A percentile compares a stretch with the other conserved stretches of the same genome.
phyloP scores from a whole-genome alignment of 2,797 vertebrate species.

The Microctenopoma lineatum region DNA sequence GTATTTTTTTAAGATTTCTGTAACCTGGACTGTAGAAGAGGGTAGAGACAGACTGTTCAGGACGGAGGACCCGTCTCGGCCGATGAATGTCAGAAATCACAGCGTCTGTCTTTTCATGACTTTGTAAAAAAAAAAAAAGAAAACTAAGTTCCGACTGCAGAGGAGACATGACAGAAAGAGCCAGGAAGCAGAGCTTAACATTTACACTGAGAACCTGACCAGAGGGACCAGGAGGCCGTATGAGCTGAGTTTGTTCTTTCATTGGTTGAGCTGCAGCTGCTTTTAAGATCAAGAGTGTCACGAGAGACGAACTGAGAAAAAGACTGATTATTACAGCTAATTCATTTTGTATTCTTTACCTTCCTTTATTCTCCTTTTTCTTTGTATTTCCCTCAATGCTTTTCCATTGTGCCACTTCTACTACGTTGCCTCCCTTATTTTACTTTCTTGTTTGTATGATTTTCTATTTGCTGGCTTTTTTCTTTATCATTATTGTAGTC shows the following conservation, averaged over 20 bases:
- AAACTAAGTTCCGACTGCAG: neutral
- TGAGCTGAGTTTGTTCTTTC: slow-evolving; percentile 6
- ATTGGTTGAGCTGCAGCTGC: slow-evolving; percentile 22
- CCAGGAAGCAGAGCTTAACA: slow-evolving; percentile 1
- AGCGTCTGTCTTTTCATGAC: neutral
- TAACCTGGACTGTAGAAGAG: neutral
- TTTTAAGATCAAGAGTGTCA: slow-evolving; percentile 16
- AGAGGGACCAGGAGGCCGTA: neutral
- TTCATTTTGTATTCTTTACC: neutral
- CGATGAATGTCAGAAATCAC: neutral
- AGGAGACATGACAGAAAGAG: neutral
- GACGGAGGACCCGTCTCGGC: neutral
- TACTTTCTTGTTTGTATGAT: no score
- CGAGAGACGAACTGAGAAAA: slow-evolving; percentile 1
- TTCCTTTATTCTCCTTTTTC: neutral
- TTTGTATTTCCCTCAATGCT: no score
- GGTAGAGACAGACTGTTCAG: neutral
- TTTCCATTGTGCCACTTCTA: no score
- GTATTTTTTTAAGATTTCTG: neutral
- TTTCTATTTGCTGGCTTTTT: no score
- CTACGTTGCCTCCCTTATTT: no score
- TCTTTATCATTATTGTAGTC: no score
- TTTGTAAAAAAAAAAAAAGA: neutral
- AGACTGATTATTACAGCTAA: neutral
- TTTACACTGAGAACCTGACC: slow-evolving; percentile 18